phyloP scores from a whole-genome alignment of 2,113 vertebrate genomes.

The Oncorhynchus masou region DNA sequence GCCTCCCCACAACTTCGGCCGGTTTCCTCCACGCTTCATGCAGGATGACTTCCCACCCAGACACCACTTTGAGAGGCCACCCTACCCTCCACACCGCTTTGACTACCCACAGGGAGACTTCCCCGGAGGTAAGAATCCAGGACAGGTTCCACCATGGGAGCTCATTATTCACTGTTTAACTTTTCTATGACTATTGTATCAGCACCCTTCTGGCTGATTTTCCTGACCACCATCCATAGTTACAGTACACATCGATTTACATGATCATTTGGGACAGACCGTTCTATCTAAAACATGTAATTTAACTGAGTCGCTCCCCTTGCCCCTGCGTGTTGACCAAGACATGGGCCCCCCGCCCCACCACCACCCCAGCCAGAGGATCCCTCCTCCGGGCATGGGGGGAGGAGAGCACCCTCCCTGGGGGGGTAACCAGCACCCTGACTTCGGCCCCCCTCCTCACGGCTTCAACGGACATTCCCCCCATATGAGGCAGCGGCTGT shows the following conservation, averaged over 20 bases:
- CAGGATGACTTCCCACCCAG: conserved; percentile 95
- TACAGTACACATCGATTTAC: not conserved
- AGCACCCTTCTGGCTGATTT: no score
- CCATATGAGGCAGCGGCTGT: conserved; percentile 89
- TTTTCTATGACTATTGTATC: no score
- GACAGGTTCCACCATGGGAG: no score
- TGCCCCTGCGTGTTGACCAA: conserved; percentile 43
- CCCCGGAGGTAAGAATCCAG: conserved; percentile 77
- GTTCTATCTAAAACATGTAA: not conserved
- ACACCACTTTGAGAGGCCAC: conserved; percentile 92
- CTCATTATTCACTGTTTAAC: no score
- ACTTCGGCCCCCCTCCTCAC: conserved; percentile 89
- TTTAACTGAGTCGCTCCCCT: not conserved
- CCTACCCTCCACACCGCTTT: conserved; percentile 89
- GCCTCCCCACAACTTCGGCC: conserved; percentile 90
- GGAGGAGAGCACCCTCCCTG: conserved; percentile 87
- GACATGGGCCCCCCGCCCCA: conserved; percentile 95
- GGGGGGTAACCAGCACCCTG: conserved; percentile 88
- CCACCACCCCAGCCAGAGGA: conserved; percentile 89
- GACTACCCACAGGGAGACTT: conserved; percentile 95
- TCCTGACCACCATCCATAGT: not conserved
- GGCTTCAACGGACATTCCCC: conserved; percentile 97
- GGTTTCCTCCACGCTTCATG: conserved; percentile 95
- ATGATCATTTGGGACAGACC: not conserved
- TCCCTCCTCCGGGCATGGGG: conserved; percentile 89